Conservation (phyloP, 2,113 vertebrate species). For the Aepyceros melampus region DNA sequence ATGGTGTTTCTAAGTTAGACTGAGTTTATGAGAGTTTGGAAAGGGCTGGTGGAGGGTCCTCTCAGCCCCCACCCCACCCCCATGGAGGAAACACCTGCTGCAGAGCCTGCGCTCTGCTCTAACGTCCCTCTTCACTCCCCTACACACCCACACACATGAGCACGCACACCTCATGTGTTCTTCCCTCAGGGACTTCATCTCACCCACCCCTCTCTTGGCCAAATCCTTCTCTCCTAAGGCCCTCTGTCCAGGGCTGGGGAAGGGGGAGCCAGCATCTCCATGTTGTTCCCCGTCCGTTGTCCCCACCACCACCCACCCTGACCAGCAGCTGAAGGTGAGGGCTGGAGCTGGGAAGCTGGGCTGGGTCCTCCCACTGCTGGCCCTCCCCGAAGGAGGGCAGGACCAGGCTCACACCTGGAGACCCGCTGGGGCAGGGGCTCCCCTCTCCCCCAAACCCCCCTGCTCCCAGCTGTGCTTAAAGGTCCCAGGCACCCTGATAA, state of each 20-base stretch:
- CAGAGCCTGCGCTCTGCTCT: background rate
- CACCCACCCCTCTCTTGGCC: background rate
- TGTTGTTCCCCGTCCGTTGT: background rate
- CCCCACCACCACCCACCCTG: fast-evolving
- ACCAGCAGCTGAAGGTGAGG: background rate
- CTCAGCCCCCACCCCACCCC: background rate
- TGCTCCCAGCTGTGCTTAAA: background rate
- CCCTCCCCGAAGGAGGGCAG: background rate
- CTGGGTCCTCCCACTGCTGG: background rate
- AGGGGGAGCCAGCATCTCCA: background rate
- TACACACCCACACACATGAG: fast-evolving
- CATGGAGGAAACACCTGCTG: background rate
- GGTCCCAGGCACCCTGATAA: background rate
- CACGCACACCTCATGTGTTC: fast-evolving
- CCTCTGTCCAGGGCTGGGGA: background rate
- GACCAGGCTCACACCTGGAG: background rate
- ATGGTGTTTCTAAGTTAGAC: background rate
- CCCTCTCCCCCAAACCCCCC: fast-evolving
- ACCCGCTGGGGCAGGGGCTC: background rate
- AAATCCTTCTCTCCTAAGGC: background rate
- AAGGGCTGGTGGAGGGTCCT: background rate
- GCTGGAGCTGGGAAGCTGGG: background rate
- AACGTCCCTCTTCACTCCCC: background rate
- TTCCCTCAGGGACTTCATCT: fast-evolving
- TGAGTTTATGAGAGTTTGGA: background rate